A percentile compares a stretch with the other conserved stretches of the same genome.
These are phyloP conservation scores for Varecia variegata DNA, from an alignment of 2,797 vertebrate genomes.

Conservation along the genomic window DNA sequence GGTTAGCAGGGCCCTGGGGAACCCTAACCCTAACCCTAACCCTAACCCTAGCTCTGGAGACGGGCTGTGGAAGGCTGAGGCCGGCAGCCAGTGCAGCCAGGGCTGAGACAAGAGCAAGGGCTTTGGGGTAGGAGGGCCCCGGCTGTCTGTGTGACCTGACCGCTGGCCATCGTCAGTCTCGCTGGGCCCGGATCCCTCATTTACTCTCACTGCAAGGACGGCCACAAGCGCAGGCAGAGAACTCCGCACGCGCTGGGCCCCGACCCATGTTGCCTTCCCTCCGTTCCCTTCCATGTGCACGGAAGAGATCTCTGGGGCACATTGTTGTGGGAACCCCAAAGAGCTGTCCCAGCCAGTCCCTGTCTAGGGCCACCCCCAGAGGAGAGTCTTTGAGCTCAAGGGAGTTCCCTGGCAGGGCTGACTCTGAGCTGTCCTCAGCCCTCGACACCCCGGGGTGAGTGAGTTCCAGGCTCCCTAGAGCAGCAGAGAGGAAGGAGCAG, in stretches of 20 bases:
- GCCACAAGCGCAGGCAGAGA: rapidly evolving
- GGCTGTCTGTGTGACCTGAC: not conserved
- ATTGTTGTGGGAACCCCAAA: rapidly evolving
- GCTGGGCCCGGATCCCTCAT: rapidly evolving
- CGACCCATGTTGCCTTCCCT: rapidly evolving
- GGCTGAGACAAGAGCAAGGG: not conserved
- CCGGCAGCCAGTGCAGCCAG: rapidly evolving
- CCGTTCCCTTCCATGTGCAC: rapidly evolving
- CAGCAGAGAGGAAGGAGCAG: not conserved
- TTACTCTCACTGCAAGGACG: rapidly evolving
- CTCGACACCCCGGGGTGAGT: rapidly evolving
- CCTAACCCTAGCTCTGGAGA: too few relatives aligned
- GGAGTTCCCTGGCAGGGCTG: rapidly evolving
- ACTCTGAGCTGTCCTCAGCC: not conserved
- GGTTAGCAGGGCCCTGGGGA: not conserved
- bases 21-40: too few relatives aligned
- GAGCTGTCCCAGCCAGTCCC: too few relatives aligned
- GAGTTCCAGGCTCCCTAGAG: not conserved
- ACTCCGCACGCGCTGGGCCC: rapidly evolving
- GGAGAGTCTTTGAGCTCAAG: not conserved
- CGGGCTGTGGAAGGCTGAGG: not conserved
- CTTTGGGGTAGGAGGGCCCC: rapidly evolving
- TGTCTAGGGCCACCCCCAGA: not conserved
- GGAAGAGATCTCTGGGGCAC: not conserved
- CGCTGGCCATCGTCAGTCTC: rapidly evolving